A percentile compares a stretch with the other conserved stretches of the same genome.
These are phyloP conservation scores for Hydrochoerus hydrochaeris DNA, from an alignment of 2,113 vertebrate species.

Conservation along the genomic window DNA sequence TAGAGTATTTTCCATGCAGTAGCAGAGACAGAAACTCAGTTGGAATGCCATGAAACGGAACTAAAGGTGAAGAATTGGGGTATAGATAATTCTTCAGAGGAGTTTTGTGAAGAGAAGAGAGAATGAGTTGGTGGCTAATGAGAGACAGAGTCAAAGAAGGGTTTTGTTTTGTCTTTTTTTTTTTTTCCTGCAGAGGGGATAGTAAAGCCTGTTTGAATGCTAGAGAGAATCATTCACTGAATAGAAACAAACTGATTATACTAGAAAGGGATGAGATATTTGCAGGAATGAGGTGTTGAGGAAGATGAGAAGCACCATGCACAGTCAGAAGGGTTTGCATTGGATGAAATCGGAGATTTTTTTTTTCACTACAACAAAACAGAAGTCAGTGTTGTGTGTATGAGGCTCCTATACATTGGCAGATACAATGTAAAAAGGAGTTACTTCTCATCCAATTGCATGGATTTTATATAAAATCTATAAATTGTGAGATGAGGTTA, in stretches of 20 bases:
- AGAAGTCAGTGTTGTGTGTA: not conserved
- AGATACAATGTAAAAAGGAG: not conserved
- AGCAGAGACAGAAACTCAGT: not conserved
- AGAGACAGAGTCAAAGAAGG: not conserved
- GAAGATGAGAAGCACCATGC: not conserved
- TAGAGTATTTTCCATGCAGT: not conserved
- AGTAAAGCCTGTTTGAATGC: not conserved
- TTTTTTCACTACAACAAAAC: not conserved
- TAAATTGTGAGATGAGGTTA: not conserved
- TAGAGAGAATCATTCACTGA: not conserved
- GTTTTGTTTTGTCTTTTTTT: not conserved
- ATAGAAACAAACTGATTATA: not conserved
- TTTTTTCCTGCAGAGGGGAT: not conserved
- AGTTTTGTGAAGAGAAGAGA: not conserved
- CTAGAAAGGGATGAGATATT: not conserved
- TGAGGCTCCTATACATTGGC: no score
- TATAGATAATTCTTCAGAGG: not conserved
- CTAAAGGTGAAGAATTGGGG: not conserved
- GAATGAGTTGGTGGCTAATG: not conserved
- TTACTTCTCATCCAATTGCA: not conserved
- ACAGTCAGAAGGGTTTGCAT: not conserved
- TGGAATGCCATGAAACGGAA: not conserved
- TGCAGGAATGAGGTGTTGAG: not conserved
- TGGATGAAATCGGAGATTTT: not conserved
- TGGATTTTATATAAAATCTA: not conserved